Conservation (phyloP, 37 sponge, comb jelly and placozoan genomes). For the Ianthella basta region DNA sequence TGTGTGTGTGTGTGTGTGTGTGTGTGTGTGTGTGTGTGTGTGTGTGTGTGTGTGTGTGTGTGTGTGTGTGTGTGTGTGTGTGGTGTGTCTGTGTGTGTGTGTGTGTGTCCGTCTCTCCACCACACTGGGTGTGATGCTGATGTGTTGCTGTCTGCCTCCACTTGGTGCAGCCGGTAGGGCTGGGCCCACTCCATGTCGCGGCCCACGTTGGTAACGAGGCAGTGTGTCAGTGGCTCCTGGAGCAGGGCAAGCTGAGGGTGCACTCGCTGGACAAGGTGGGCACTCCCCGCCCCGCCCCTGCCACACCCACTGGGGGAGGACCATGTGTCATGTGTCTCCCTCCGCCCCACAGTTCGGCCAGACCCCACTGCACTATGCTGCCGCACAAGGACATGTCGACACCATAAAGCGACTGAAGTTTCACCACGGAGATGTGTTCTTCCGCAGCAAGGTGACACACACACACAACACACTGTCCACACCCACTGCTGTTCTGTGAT, state of each 20-base stretch:
- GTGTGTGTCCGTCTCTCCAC: too few relatives aligned
- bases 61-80: too few relatives aligned
- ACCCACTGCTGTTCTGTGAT: constrained; percentile 1
- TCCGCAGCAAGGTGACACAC: constrained; percentile 51
- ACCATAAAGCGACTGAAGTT: constrained; percentile 49
- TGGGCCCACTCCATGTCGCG: constrained; percentile 65
- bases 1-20: too few relatives aligned
- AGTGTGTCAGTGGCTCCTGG: constrained; percentile 66
- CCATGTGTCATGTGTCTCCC: too few relatives aligned
- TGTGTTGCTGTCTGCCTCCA: too few relatives aligned
- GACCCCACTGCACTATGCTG: constrained; percentile 74
- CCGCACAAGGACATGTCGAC: constrained; percentile 39
- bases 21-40: too few relatives aligned
- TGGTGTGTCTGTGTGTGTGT: too few relatives aligned
- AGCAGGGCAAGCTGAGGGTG: constrained; percentile 39
- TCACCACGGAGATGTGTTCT: constrained; percentile 71
- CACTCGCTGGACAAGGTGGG: constrained; percentile 10
- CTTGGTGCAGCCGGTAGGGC: constrained; percentile 31
- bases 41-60: too few relatives aligned
- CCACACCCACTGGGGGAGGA: too few relatives aligned
- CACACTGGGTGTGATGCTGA: too few relatives aligned
- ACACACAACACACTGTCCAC: constrained; percentile 23
- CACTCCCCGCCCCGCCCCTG: too few relatives aligned
- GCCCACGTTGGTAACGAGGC: constrained; percentile 63
- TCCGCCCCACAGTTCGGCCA: constrained; percentile 34